These are phyloP conservation scores for Aromia moschata DNA, from an alignment of 2,888 invertebrate species.

Conservation along the genomic window DNA sequence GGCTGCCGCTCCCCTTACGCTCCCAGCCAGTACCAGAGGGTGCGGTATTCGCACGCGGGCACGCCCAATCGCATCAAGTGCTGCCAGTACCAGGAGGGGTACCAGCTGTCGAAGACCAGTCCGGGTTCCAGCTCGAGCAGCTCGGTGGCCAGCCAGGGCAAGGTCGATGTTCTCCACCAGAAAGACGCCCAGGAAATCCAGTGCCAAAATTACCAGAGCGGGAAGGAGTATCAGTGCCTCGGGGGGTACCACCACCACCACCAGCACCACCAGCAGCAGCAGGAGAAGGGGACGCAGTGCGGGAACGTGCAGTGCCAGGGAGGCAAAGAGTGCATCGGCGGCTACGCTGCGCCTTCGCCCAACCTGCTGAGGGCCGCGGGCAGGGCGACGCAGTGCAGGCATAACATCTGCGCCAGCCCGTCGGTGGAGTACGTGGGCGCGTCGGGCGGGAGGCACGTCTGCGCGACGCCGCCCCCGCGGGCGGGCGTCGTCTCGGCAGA, in stretches of 20 bases:
- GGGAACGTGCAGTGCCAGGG: constrained; percentile 49
- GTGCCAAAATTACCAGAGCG: constrained; percentile 60
- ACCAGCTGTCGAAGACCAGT: constrained; percentile 60
- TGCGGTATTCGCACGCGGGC: constrained; percentile 54
- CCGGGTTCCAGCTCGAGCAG: constrained; percentile 65
- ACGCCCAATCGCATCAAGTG: constrained; percentile 60
- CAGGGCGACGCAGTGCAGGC: constrained; percentile 54
- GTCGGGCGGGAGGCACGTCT: constrained; percentile 69
- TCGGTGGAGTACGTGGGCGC: constrained; percentile 71
- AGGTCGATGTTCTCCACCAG: constrained; percentile 48
- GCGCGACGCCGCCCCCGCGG: constrained; percentile 61
- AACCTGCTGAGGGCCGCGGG: constrained; percentile 49
- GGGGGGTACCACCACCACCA: too few relatives aligned
- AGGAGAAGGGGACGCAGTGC: constrained; percentile 63
- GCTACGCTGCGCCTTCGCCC: constrained; percentile 56
- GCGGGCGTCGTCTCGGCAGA: constrained; percentile 54
- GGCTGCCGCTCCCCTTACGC: constrained; percentile 65
- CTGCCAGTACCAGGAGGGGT: constrained; percentile 59
- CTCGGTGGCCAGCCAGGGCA: constrained; percentile 61
- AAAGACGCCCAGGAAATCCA: constrained; percentile 56
- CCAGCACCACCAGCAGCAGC: too few relatives aligned
- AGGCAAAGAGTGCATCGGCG: constrained; percentile 49
- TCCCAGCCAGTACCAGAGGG: constrained; percentile 60
- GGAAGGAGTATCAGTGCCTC: constrained; percentile 38
- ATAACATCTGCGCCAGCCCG: constrained; percentile 64